Base-by-base conservation (phyloP, 2,113 vertebrate genomes). In the Pangasianodon gigas region DNA sequence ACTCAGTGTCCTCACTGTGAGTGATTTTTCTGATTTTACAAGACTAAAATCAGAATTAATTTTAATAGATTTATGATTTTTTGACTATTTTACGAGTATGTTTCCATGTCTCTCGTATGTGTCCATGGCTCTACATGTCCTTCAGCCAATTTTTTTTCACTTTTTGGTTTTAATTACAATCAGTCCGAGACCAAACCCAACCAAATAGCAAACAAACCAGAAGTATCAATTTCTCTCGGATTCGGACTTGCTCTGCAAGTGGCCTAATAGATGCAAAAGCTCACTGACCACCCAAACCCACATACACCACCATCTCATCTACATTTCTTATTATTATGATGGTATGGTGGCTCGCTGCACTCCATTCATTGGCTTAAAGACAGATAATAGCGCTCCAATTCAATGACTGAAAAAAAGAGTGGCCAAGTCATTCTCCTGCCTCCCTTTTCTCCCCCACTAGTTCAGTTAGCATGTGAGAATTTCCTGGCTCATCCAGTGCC, bases 401-500 rank as follows among this genome's bases (percentile, higher is more conserved):
- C 58, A 56, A 71, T n/a, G 52, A 41, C 58, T 84, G 87, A 58
- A 90, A 82, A 89, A 60, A 56, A 58, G 77, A 90, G 58, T 48
- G 89, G 54, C 67, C 65, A 58, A 85, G 62, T 84, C 41, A 87
- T 89, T 89, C 85, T 71, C n/a, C 67, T 60, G 82, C 24, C 65
- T n/a, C 48, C 8, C 11, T 69, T 48, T 44, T 37, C 1, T 37
- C 6, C 24, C 46, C 6, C 82, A 67, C 48, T 48, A 80, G 80
- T 87, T 82, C 81, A 86, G 90, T 92, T 91, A 89, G 79, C 82
- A 75, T 82, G 88, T 62, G 79, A 88, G 90, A 85, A 84, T 90
- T 92, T 88, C 88, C 89, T 48, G 71, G 87, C 86, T 56, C 85
- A 87, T 90, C 91, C 92, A 88, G 89, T 89, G 86, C 69, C 93